phyloP scores from a whole-genome alignment of 2,113 vertebrate genomes.

The Tragelaphus scriptus region DNA sequence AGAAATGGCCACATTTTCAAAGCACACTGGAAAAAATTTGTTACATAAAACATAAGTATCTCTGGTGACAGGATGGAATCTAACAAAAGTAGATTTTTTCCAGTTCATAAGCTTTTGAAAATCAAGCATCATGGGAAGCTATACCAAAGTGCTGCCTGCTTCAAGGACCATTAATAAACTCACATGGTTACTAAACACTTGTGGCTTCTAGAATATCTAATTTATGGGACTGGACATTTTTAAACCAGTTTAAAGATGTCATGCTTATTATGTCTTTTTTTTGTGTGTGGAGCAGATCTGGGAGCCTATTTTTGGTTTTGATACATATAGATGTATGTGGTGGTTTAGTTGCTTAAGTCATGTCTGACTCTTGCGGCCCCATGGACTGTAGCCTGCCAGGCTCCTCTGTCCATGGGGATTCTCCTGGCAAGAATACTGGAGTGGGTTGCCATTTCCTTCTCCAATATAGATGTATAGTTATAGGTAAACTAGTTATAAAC shows the following conservation, averaged over 20 bases:
- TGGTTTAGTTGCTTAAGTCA: not conserved
- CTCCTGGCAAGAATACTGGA: not conserved
- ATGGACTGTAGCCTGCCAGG: not conserved
- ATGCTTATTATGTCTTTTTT: not conserved
- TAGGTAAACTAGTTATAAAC: not conserved
- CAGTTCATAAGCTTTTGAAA: not conserved
- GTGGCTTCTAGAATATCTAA: not conserved
- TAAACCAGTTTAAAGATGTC: not conserved
- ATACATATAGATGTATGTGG: not conserved
- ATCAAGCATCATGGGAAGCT: not conserved
- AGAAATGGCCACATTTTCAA: not conserved
- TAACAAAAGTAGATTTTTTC: not conserved
- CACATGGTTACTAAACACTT: not conserved
- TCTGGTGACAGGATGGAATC: not conserved
- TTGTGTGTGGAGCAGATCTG: not conserved
- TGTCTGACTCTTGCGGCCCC: not conserved
- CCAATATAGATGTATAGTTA: not conserved
- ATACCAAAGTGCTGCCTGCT: not conserved
- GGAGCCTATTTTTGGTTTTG: conserved; percentile 28
- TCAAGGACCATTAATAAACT: not conserved
- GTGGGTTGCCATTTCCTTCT: not conserved
- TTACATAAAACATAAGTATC: conserved; percentile 17
- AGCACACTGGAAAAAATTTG: not conserved
- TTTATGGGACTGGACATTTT: not conserved
- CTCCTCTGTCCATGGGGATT: not conserved